These are phyloP conservation scores for Drosophila suzukii DNA, from an alignment of 1,140 invertebrate genomes.

Conservation along the genomic window DNA sequence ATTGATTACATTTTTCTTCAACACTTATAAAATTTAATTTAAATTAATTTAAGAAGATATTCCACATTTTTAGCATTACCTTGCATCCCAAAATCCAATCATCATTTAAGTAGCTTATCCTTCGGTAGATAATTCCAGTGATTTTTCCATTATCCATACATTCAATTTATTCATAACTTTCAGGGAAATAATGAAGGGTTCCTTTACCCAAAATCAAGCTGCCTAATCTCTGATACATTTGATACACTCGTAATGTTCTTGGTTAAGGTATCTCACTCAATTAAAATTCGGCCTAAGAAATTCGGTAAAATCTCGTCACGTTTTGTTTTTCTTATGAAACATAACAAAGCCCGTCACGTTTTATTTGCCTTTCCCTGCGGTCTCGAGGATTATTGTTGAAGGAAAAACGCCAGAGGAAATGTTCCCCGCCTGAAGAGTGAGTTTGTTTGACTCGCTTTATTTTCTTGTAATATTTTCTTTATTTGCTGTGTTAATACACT, in stretches of 20 bases:
- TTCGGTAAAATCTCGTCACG: slow-evolving; percentile 31
- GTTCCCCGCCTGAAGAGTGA: not conserved
- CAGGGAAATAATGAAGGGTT: not conserved
- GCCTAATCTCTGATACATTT: not conserved
- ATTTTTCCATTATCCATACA: too few species aligned
- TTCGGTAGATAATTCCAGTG: too few species aligned
- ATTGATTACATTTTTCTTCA: not conserved
- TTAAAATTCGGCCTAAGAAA: slow-evolving; percentile 34
- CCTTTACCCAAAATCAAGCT: not conserved
- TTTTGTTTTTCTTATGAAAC: slow-evolving; percentile 41
- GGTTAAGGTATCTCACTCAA: slow-evolving; percentile 13
- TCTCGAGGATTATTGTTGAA: slow-evolving; percentile 15
- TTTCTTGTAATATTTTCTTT: slow-evolving; percentile 39
- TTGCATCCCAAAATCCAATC: too few species aligned
- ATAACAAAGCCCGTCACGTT: slow-evolving; percentile 44
- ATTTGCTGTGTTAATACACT: slow-evolving; percentile 47
- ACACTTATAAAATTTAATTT: too few species aligned
- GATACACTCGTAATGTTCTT: slow-evolving; percentile 4
- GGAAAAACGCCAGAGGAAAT: not conserved
- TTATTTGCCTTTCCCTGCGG: slow-evolving; percentile 25
- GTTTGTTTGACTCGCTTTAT: slow-evolving; percentile 7
- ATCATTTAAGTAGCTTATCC: too few species aligned
- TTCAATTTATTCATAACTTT: slow-evolving; percentile 1
- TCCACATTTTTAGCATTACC: too few species aligned
- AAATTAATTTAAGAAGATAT: too few species aligned